Conservation (phyloP, 2,113 vertebrate species). For the Garra rufa region DNA sequence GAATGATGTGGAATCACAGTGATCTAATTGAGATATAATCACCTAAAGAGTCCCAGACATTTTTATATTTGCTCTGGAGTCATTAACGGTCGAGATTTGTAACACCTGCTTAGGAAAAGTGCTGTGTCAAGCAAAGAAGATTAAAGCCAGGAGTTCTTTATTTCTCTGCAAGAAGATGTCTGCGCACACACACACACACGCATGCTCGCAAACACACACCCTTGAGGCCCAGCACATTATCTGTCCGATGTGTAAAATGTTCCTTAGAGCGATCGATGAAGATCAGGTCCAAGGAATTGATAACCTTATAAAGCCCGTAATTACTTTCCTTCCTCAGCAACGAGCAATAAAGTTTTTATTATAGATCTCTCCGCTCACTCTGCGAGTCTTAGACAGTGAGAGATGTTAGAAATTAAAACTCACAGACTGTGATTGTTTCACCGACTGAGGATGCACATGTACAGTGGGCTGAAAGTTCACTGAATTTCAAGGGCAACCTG, state of each 20-base stretch:
- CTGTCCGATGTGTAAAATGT: constrained; percentile 51
- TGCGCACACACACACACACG: constrained; percentile 6
- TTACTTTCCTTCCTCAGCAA: constrained; percentile 56
- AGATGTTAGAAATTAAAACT: constrained; percentile 46
- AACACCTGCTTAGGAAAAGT: constrained; percentile 39
- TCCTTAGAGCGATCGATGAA: constrained; percentile 55
- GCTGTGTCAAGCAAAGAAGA: constrained; percentile 39
- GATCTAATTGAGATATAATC: constrained; percentile 30
- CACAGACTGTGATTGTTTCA: constrained; percentile 38
- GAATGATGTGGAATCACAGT: background rate
- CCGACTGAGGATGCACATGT: constrained; percentile 10
- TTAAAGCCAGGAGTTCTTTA: constrained; percentile 25
- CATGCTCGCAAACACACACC: constrained; percentile 21
- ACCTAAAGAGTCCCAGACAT: background rate
- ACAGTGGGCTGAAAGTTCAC: background rate
- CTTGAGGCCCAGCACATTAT: constrained; percentile 40
- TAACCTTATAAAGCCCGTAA: constrained; percentile 62
- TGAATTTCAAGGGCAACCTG: background rate
- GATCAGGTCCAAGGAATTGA: constrained; percentile 60
- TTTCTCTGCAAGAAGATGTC: constrained; percentile 17
- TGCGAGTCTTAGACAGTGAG: constrained; percentile 16
- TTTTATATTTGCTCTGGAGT: constrained; percentile 27
- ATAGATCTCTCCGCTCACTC: constrained; percentile 32
- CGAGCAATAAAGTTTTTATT: constrained; percentile 54
- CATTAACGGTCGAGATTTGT: constrained; percentile 30